phyloP scores from a whole-genome alignment of 2,113 vertebrate species.

The Benitochromis conjunctus region DNA sequence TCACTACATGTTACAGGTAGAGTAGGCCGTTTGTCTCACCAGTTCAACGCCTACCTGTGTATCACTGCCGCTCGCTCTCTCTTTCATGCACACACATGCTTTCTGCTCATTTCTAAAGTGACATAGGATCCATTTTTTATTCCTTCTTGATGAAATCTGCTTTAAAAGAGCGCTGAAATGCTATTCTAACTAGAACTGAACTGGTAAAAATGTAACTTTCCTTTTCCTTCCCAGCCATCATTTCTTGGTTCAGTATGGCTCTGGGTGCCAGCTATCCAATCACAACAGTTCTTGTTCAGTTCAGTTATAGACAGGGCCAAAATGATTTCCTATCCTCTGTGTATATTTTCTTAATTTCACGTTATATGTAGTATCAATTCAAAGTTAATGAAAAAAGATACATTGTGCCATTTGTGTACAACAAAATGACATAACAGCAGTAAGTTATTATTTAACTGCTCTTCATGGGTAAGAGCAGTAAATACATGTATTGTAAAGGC shows the following conservation, averaged over 20 bases:
- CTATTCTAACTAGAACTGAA: rapidly evolving
- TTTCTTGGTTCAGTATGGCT: not conserved
- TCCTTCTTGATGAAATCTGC: not conserved
- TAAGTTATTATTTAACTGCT: not conserved
- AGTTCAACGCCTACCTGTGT: not conserved
- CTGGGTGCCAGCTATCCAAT: not conserved
- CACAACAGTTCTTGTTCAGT: not conserved
- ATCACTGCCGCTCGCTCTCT: not conserved
- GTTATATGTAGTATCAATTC: not conserved
- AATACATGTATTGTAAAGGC: not conserved
- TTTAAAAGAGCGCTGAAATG: rapidly evolving
- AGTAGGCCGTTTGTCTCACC: not conserved
- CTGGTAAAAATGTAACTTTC: not conserved
- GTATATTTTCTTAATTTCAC: not conserved
- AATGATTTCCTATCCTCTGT: not conserved
- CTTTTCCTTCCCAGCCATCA: not conserved
- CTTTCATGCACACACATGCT: not conserved
- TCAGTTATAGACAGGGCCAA: not conserved
- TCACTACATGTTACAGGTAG: not conserved
- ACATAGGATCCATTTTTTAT: rapidly evolving
- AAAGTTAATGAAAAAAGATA: not conserved
- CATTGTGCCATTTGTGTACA: not conserved
- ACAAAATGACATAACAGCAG: not conserved
- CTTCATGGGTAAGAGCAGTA: not conserved
- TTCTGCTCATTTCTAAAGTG: not conserved